Evolutionary conservation across 2,888 invertebrate genomes (phyloP).

Genomic region (Pyrochroa serraticornis): DNA sequence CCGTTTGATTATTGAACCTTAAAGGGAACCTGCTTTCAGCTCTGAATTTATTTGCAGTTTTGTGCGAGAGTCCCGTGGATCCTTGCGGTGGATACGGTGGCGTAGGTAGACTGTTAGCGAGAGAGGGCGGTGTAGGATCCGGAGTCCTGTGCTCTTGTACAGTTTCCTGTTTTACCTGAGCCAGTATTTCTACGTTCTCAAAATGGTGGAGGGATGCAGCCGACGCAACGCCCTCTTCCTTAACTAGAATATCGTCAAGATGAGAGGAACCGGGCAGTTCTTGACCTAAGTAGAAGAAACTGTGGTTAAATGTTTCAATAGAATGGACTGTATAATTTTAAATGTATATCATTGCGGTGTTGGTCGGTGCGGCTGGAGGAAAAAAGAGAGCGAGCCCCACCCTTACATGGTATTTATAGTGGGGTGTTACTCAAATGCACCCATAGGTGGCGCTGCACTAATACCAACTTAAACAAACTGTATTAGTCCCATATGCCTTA

Average conservation of each 20-base stretch:
- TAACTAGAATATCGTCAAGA: neutral
- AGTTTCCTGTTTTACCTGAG: slow-evolving; percentile 23
- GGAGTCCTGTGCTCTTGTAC: slow-evolving; percentile 1
- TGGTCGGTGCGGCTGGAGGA: too few species aligned
- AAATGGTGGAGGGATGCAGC: slow-evolving; percentile 23
- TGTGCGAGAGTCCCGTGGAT: slow-evolving; percentile 57
- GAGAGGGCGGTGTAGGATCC: slow-evolving; percentile 51
- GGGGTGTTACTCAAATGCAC: too few species aligned
- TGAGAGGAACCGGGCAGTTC: neutral
- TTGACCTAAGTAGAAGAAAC: slow-evolving; percentile 27
- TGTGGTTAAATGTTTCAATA: too few species aligned
- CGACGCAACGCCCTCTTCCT: neutral
- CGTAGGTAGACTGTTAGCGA: slow-evolving; percentile 36
- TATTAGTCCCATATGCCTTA: too few species aligned
- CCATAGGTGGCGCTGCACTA: too few species aligned
- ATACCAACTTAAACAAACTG: too few species aligned
- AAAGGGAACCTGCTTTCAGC: slow-evolving; percentile 38
- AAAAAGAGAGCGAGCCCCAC: too few species aligned
- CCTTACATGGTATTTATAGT: too few species aligned
- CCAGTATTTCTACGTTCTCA: slow-evolving; percentile 50
- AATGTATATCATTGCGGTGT: too few species aligned
- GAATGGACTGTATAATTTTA: too few species aligned
- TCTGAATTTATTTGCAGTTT: slow-evolving; percentile 51
- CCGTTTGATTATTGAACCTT: slow-evolving; percentile 56
- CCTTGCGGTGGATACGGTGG: slow-evolving; percentile 35